Evolutionary conservation across 2,113 vertebrate genomes (phyloP).

Genomic region (Megaceryle torquata): DNA sequence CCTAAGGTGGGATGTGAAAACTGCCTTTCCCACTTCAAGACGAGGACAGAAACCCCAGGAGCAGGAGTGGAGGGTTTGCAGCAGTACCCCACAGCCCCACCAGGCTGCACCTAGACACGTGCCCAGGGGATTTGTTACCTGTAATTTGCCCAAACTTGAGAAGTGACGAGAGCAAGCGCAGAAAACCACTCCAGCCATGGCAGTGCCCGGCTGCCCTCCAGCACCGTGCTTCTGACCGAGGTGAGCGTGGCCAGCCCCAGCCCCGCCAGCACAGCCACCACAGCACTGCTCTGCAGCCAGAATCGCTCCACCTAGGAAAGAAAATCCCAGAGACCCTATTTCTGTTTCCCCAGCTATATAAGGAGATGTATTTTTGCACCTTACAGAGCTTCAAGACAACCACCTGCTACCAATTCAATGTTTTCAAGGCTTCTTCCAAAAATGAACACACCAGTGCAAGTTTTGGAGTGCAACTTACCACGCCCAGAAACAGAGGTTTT

Average conservation of each 20-base stretch:
- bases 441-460: background rate
- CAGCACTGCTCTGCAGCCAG: slow-evolving; percentile 93
- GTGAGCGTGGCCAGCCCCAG: slow-evolving; percentile 76
- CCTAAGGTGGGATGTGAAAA: background rate
- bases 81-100: background rate
- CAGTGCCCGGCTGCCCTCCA: slow-evolving; percentile 59
- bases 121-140: slow-evolving; percentile 70
- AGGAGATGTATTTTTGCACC: background rate
- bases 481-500: slow-evolving; percentile 89
- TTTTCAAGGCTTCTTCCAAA: background rate
- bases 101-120: accelerated
- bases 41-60: background rate
- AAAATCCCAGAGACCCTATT: background rate
- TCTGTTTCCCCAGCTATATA: background rate
- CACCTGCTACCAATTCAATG: background rate
- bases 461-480: slow-evolving; percentile 79
- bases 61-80: background rate
- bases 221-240: slow-evolving; percentile 54
- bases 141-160: slow-evolving; percentile 84
- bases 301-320: slow-evolving; percentile 89
- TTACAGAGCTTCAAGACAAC: background rate
- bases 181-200: slow-evolving; percentile 80
- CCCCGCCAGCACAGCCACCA: slow-evolving; percentile 88
- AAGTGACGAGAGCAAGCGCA: slow-evolving; percentile 75
- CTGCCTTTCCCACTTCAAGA: background rate